Conservation (phyloP, 92 coral and sea anemone genomes). For the Zoanthus solanderi region DNA sequence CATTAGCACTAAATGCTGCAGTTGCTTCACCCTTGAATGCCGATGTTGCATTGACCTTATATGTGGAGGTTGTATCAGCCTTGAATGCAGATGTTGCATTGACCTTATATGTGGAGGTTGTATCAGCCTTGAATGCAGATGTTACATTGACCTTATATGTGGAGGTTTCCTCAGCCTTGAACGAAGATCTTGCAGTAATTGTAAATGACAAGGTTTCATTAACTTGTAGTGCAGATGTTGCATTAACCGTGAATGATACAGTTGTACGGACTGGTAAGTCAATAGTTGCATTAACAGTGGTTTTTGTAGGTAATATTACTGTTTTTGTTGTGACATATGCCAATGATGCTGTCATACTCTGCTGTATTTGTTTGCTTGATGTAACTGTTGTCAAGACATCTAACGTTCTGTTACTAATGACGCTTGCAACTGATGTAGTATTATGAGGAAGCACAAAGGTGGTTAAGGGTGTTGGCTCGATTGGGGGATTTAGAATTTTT, state of each 20-base stretch:
- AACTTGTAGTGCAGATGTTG: not conserved
- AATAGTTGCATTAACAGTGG: constrained; percentile 5
- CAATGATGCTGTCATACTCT: not conserved
- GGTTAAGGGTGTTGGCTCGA: constrained; percentile 52
- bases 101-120: not conserved
- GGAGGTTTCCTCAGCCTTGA: not conserved
- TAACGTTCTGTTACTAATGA: constrained; percentile 15
- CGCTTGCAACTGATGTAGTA: not conserved
- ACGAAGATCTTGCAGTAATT: constrained; percentile 14
- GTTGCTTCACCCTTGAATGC: not conserved
- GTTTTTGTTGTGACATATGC: not conserved
- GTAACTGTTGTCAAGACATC: not conserved
- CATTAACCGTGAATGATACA: not conserved
- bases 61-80: constrained; percentile 17
- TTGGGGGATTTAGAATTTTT: constrained; percentile 59
- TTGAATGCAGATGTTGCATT: constrained; percentile 26
- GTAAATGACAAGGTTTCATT: constrained; percentile 1
- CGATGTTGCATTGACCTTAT: not conserved
- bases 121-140: too few species aligned
- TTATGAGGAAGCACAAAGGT: not conserved
- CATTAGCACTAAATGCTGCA: not conserved
- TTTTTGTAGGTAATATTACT: not conserved
- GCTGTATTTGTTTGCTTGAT: not conserved
- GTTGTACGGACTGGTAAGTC: not conserved
- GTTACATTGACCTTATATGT: not conserved